A percentile compares a stretch with the other conserved stretches of the same genome.
phyloP scores from a whole-genome alignment of 2,888 invertebrate species.

The Neria commutata region DNA sequence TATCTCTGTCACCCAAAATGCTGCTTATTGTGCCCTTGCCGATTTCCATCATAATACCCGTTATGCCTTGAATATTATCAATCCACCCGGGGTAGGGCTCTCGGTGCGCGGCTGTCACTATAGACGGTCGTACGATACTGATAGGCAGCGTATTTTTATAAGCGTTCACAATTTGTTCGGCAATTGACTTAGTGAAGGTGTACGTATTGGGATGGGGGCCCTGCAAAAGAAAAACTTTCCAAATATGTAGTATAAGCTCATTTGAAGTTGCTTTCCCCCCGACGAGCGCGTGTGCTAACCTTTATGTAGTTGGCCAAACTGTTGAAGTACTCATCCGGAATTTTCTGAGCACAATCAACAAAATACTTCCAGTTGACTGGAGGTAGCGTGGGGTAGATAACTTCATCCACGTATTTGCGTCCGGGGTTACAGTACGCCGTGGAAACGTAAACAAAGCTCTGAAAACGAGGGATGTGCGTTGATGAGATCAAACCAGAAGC shows the following conservation, averaged over 20 bases:
- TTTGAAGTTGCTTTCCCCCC: no score
- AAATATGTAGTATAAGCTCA: no score
- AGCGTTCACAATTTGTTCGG: constrained; percentile 79
- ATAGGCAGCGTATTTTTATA: constrained; percentile 79
- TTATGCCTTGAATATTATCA: constrained; percentile 82
- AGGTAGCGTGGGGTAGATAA: constrained; percentile 76
- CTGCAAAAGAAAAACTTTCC: constrained; percentile 48
- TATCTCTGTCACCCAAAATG: constrained; percentile 75
- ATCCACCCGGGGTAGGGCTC: constrained; percentile 90
- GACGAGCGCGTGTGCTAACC: constrained; percentile 61
- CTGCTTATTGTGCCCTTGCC: constrained; percentile 82
- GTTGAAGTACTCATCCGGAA: constrained; percentile 69
- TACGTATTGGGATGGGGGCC: constrained; percentile 94
- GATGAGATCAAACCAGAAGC: background rate
- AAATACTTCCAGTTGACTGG: constrained; percentile 67
- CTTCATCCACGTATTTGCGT: constrained; percentile 77
- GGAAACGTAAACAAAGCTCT: constrained; percentile 88
- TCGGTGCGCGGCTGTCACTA: constrained; percentile 76
- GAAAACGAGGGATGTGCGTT: constrained; percentile 26
- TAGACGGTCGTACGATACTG: constrained; percentile 92
- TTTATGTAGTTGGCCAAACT: constrained; percentile 66
- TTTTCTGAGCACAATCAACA: constrained; percentile 67
- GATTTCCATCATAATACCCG: constrained; percentile 81
- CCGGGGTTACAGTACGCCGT: constrained; percentile 97
- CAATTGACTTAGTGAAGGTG: constrained; percentile 92